Conservation (phyloP, 1,140 invertebrate species). For the Zaprionus taronus region DNA sequence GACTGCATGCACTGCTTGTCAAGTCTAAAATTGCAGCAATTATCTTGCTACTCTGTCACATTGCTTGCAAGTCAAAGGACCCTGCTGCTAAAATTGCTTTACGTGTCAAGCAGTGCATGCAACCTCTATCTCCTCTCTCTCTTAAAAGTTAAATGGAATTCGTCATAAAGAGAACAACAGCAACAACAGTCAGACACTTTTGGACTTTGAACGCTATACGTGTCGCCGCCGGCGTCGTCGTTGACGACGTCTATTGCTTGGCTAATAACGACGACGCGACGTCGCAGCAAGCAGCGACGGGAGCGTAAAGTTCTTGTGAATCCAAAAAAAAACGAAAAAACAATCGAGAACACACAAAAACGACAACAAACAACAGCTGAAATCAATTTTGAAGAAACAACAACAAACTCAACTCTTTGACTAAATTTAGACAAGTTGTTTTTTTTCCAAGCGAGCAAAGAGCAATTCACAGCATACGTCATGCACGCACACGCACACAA, state of each 20-base stretch:
- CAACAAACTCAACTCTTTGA: constrained; percentile 37
- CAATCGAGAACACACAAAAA: constrained; percentile 23
- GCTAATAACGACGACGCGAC: constrained; percentile 41
- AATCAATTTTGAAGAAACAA: constrained; percentile 6
- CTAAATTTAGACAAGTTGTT: constrained; percentile 60
- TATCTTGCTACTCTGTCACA: background rate
- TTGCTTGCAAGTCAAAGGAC: constrained; percentile 12
- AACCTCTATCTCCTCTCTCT: background rate
- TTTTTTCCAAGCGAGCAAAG: constrained; percentile 32
- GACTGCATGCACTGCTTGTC: background rate
- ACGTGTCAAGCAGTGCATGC: background rate
- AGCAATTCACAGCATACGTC: constrained; percentile 60
- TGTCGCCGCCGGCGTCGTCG: constrained; percentile 42
- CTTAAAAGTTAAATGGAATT: constrained; percentile 39
- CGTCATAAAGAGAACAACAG: constrained; percentile 54
- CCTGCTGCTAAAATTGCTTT: background rate
- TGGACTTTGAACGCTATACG: constrained; percentile 67
- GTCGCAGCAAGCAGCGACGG: constrained; percentile 10
- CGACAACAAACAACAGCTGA: constrained; percentile 17
- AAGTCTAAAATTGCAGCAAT: background rate
- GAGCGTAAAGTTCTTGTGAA: constrained; percentile 2
- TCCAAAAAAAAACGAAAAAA: background rate
- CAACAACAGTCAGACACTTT: constrained; percentile 40
- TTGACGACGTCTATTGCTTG: constrained; percentile 42
- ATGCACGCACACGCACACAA: constrained; percentile 16